Conservation (phyloP, 30 jellyfish, hydroid and myxozoan genomes). For the Sanderia malayensis region DNA sequence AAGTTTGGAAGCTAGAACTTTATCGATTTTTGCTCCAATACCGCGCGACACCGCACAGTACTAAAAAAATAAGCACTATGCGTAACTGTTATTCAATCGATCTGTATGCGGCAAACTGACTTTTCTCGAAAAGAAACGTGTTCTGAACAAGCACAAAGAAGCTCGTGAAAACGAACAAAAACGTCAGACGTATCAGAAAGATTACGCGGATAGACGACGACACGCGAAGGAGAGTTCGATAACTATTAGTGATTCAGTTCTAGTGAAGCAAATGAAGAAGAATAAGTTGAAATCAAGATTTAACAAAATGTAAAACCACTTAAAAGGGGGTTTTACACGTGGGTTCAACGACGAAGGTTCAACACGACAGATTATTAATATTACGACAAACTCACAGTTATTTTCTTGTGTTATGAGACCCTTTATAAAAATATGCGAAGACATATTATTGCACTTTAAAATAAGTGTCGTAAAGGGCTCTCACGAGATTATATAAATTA, state of each 20-base stretch:
- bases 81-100: conserved; percentile 25
- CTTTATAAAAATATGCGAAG: too few species aligned
- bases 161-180: conserved; percentile 16
- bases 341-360: too few species aligned
- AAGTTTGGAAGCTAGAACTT: conserved; percentile 35
- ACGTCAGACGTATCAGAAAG: conserved; percentile 8
- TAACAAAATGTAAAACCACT: too few species aligned
- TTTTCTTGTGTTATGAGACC: too few species aligned
- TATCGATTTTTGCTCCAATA: conserved; percentile 20
- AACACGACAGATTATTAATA: too few species aligned
- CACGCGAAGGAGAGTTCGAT: conserved; percentile 14
- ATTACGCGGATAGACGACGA: conserved; percentile 24
- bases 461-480: too few species aligned
- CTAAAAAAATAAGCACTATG: conserved; percentile 23
- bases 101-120: conserved; percentile 9
- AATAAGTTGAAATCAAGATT: conserved; percentile 5
- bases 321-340: too few species aligned
- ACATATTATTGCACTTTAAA: too few species aligned
- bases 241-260: conserved; percentile 16
- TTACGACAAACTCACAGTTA: too few species aligned
- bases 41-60: conserved; percentile 38
- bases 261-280: not conserved
- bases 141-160: conserved; percentile 14
- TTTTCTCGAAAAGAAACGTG: not conserved
- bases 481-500: too few species aligned